Base-by-base conservation (phyloP, 2,797 vertebrate genomes). In the Euthynnus affinis region DNA sequence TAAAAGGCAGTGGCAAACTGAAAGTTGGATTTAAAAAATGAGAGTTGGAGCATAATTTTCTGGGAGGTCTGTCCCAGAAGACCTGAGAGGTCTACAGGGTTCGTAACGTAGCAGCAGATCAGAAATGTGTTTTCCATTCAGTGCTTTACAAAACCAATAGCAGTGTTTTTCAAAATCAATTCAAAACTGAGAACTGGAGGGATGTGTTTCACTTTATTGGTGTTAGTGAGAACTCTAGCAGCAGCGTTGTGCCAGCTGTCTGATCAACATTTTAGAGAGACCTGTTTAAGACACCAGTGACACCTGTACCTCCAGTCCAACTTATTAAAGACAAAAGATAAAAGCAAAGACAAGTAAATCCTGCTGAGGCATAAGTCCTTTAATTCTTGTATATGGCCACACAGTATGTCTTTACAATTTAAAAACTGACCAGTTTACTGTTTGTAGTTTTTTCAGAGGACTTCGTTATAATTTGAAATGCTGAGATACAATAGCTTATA, bases 401-500 rank as follows among this genome's bases (percentile, higher is more conserved):
- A 48, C 18, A 52, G 51, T 42, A 32, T 64, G 23, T 32, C 61
- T 76, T 59, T 66, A 46, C 10, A n/a, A 58, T 55, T n/a, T 10
- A 40, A 57, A 70, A 57, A 51, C 9, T 18, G 29, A 34, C 32
- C 29, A 32, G 29, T 32, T 1, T 32, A 32, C 29, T 6, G 29
- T 32, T 32, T 32, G 29, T 32, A 32, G 29, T 6, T n/a, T n/a
- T n/a, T n/a, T n/a, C n/a, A n/a, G n/a, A 29, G 40, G 49, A 65
- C 74, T 77, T 75, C 42, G 77, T 72, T 86, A 76, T 68, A 57
- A 62, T 48, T 34, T 61, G 68, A 67, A 78, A 80, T 73, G 49
- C 53, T 78, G 70, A 81, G 81, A 79, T 81, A 86, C 74, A 23
- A 65, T 53, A 29, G 70, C 27, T 42, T 73, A 48, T 48, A 69